Conservation (phyloP, 2,888 invertebrate genomes). For the Cantharis rustica region DNA sequence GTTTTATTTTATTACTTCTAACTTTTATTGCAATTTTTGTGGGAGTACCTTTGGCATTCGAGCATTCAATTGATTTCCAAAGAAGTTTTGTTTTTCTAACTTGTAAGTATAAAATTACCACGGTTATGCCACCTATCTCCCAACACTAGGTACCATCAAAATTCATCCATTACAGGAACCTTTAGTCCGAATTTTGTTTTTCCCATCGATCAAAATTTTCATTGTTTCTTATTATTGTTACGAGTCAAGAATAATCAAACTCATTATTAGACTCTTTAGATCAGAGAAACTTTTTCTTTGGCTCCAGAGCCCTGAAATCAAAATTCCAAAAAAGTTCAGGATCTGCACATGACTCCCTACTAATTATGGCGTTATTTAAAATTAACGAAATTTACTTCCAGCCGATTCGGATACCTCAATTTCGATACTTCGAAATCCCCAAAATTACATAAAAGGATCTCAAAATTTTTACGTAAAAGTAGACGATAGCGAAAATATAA, state of each 20-base stretch:
- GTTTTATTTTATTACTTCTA: slow-evolving; percentile 36
- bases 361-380: no score
- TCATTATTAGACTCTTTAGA: no score
- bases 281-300: no score
- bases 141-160: neutral
- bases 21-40: slow-evolving; percentile 62
- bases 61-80: slow-evolving; percentile 70
- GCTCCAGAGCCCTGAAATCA: no score
- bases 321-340: no score
- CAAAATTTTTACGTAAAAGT: slow-evolving; percentile 70
- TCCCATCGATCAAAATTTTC: no score
- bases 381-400: neutral
- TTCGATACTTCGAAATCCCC: neutral
- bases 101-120: slow-evolving; percentile 62
- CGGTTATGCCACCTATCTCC: neutral
- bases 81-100: slow-evolving; percentile 73
- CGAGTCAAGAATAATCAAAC: no score
- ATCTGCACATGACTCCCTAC: no score
- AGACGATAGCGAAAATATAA: slow-evolving; percentile 52
- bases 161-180: no score
- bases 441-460: slow-evolving; percentile 61
- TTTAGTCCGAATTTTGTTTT: no score
- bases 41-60: slow-evolving; percentile 71
- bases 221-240: no score
- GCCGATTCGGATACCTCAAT: neutral